phyloP scores from a whole-genome alignment of 2,797 vertebrate genomes.

The Tamandua tetradactyla region DNA sequence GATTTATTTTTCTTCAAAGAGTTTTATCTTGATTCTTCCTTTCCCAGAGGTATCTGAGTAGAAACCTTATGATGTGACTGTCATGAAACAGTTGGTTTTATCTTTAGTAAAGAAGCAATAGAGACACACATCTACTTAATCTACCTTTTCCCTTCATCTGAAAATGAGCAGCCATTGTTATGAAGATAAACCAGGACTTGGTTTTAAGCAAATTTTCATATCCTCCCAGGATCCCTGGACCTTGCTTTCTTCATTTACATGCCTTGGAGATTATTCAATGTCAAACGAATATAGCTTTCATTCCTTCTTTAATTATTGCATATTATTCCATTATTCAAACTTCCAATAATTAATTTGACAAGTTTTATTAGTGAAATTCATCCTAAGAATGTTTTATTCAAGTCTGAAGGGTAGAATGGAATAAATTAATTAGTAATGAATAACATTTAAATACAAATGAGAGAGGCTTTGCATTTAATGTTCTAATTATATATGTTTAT shows the following conservation, averaged over 20 bases:
- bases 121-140: not conserved
- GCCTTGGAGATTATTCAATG: not conserved
- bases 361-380: conserved; percentile 26
- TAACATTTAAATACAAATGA: no score
- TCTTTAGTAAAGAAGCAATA: not conserved
- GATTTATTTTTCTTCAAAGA: not conserved
- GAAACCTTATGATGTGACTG: not conserved
- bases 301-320: not conserved
- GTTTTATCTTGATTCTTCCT: not conserved
- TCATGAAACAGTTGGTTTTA: not conserved
- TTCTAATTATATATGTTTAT: not conserved
- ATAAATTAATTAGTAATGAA: no score
- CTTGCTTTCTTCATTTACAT: not conserved
- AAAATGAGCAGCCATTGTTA: not conserved
- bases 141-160: no score
- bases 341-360: not conserved
- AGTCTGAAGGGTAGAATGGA: not conserved
- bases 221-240: not conserved
- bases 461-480: not conserved
- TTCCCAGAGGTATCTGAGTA: not conserved
- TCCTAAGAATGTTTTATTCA: conserved; percentile 35
- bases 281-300: not conserved
- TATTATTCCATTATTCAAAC: not conserved
- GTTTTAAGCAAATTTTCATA: not conserved
- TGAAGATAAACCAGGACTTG: not conserved